Evolutionary conservation across 2,113 vertebrate genomes (phyloP).

Genomic region (Rhea pennata): DNA sequence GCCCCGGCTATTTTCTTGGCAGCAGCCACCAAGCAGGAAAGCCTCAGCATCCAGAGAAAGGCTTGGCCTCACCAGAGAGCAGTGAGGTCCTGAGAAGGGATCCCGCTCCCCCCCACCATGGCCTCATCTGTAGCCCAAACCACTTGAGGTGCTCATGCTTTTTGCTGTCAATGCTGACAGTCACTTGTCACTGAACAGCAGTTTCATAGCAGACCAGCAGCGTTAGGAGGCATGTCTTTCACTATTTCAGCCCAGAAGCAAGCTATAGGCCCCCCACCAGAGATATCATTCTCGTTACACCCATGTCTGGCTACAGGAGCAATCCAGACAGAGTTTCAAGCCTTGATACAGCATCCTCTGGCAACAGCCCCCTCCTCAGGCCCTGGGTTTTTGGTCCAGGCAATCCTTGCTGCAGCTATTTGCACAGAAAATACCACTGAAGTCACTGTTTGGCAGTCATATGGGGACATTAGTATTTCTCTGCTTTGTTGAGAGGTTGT

Average conservation of each 20-base stretch:
- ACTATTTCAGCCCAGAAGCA: neutral
- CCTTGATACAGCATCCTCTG: neutral
- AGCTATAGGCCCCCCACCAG: neutral
- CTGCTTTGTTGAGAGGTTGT: neutral
- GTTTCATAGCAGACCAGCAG: neutral
- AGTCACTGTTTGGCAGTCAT: neutral
- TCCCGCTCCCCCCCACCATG: neutral
- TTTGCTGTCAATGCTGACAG: neutral
- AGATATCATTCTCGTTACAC: neutral
- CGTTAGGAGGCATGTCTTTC: no score
- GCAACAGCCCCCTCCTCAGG: neutral
- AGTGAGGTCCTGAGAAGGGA: neutral
- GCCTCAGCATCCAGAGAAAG: neutral
- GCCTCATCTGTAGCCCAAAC: neutral
- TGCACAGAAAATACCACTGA: neutral
- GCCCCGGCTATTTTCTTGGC: rapidly evolving
- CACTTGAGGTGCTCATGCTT: neutral
- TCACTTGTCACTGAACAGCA: neutral
- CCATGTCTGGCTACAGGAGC: neutral
- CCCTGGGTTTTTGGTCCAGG: neutral
- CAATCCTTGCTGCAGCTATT: neutral
- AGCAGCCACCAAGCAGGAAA: neutral
- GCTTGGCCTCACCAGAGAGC: neutral
- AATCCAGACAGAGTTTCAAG: neutral
- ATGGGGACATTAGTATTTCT: neutral